Evolutionary conservation across 1,140 invertebrate species (phyloP).

Genomic region (Neodiprion lecontei): DNA sequence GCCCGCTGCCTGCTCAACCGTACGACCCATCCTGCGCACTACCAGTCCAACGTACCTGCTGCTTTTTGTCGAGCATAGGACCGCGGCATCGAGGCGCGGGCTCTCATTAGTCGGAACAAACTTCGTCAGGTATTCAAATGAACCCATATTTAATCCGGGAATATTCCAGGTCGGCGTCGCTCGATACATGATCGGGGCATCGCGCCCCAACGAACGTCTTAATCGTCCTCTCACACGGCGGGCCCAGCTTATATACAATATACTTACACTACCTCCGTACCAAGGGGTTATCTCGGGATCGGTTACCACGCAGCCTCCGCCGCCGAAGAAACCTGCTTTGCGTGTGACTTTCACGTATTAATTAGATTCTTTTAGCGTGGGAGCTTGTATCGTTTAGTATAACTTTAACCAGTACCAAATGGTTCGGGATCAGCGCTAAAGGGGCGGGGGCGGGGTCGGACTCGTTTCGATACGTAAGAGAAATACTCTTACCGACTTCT

Average conservation of each 20-base stretch:
- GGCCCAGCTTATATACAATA: no score
- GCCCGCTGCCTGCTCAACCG: no score
- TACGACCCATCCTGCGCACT: no score
- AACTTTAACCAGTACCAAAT: background rate
- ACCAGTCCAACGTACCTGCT: no score
- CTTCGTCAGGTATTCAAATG: conserved; percentile 7
- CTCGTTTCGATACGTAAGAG: no score
- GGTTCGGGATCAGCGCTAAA: no score
- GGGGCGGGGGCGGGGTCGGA: no score
- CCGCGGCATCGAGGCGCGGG: no score
- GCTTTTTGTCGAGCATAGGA: no score
- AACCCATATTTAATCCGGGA: conserved; percentile 5
- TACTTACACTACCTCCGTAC: background rate
- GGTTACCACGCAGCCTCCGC: background rate
- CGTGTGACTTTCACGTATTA: conserved; percentile 7
- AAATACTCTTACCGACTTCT: no score
- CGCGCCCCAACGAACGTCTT: background rate
- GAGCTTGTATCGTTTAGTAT: conserved; percentile 5
- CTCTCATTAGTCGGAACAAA: conserved; percentile 2
- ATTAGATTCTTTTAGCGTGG: conserved; percentile 2
- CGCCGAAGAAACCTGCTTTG: background rate
- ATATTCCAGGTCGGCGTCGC: conserved; percentile 2
- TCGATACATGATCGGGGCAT: background rate
- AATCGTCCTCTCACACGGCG: background rate
- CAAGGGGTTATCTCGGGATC: background rate